phyloP scores from a whole-genome alignment of 2,113 vertebrate genomes.

The Oryzias melastigma region DNA sequence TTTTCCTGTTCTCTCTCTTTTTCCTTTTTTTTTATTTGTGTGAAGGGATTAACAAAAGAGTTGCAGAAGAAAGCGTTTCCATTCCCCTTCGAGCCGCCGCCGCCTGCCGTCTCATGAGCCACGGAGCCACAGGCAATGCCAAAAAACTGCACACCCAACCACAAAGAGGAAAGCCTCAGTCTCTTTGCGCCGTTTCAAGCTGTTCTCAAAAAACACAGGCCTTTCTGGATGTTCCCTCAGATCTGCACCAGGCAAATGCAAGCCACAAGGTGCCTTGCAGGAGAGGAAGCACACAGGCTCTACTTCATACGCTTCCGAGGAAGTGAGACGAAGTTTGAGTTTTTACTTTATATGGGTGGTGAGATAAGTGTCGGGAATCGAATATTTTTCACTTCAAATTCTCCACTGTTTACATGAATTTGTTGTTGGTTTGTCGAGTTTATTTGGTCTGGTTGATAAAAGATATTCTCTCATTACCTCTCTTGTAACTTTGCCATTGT shows the following conservation, averaged over 20 bases:
- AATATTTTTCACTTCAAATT: too few species aligned
- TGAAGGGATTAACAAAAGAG: conserved; percentile 41
- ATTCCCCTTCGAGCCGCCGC: conserved; percentile 30
- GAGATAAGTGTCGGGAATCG: neutral
- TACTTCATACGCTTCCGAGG: conserved; percentile 23
- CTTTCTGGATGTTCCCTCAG: conserved; percentile 60
- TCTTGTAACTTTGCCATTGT: conserved; percentile 97
- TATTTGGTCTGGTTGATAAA: conserved; percentile 4
- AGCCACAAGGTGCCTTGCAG: conserved; percentile 43
- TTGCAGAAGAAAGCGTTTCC: conserved; percentile 51
- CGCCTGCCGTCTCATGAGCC: conserved; percentile 57
- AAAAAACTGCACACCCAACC: conserved; percentile 55
- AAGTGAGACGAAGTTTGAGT: conserved; percentile 9
- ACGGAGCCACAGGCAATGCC: conserved; percentile 62
- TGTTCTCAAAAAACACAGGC: conserved; percentile 55
- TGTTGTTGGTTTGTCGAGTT: neutral
- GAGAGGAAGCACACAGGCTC: conserved; percentile 20
- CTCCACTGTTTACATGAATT: neutral
- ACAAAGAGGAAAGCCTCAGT: conserved; percentile 57
- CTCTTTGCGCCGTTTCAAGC: conserved; percentile 59
- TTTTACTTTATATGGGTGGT: conserved; percentile 5
- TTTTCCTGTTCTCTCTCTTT: conserved; percentile 38
- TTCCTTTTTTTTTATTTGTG: conserved; percentile 42
- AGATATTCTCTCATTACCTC: conserved; percentile 81
- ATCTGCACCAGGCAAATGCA: conserved; percentile 52